Percentiles rank a stretch among this genome's conserved stretches.
These are phyloP conservation scores for Tapirus terrestris DNA, from an alignment of 2,113 vertebrate genomes.

Conservation along the genomic window DNA sequence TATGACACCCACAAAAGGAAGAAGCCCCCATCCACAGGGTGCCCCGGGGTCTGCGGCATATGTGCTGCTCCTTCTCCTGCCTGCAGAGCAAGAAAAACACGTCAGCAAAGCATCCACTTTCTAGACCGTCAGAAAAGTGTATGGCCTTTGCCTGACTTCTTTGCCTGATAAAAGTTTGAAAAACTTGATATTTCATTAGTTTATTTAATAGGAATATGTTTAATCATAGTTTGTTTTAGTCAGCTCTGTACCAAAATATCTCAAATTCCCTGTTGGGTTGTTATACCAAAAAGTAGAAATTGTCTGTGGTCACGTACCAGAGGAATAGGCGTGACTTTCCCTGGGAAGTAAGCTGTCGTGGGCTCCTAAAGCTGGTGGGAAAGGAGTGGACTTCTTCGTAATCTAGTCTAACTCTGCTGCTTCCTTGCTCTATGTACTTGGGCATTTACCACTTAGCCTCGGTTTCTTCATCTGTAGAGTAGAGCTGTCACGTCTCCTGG, in stretches of 20 bases:
- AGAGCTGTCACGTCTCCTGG: neutral
- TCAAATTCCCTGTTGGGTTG: neutral
- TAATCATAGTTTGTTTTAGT: neutral
- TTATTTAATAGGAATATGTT: neutral
- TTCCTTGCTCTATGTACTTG: neutral
- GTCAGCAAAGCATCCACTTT: neutral
- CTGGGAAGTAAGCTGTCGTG: too few species aligned
- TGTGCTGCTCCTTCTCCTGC: neutral
- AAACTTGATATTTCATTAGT: neutral
- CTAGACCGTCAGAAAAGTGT: neutral
- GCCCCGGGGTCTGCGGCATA: fast-evolving
- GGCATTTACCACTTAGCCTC: neutral
- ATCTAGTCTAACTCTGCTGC: too few species aligned
- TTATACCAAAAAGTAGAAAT: neutral
- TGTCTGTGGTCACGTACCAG: neutral
- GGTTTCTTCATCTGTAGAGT: neutral
- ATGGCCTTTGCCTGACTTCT: neutral
- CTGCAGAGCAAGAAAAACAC: neutral
- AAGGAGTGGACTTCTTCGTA: neutral
- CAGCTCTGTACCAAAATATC: neutral
- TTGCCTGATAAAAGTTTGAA: neutral
- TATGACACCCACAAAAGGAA: neutral
- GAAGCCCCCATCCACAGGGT: neutral
- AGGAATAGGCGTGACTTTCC: neutral
- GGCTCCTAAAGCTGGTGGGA: neutral